These are phyloP conservation scores for Thalassaphorura encarpata DNA, from an alignment of 1,140 invertebrate species.

Conservation along the genomic window DNA sequence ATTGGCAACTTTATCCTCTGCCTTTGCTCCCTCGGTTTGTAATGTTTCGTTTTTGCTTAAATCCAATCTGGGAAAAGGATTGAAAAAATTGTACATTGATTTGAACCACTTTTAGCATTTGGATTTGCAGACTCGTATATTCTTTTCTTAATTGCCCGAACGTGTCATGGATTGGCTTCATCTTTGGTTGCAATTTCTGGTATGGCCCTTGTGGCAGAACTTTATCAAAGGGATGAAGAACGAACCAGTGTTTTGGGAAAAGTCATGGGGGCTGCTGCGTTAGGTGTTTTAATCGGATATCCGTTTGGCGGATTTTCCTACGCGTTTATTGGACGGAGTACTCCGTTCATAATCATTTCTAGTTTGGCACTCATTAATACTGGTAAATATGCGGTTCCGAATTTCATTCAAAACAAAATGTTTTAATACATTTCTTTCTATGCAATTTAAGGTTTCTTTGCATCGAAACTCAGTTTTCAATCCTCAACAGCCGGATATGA, in stretches of 20 bases:
- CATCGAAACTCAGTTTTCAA: no score
- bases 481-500: no score
- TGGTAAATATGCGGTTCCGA: slow-evolving; percentile 32
- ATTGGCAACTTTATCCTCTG: slow-evolving; percentile 70
- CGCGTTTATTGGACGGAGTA: slow-evolving; percentile 58
- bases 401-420: neutral
- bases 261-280: slow-evolving; percentile 64
- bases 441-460: no score
- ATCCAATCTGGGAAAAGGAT: slow-evolving; percentile 9
- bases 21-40: slow-evolving; percentile 66
- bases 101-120: slow-evolving; percentile 52
- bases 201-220: slow-evolving; percentile 44
- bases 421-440: no score
- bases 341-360: slow-evolving; percentile 60
- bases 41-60: slow-evolving; percentile 10
- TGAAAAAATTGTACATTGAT: no score
- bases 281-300: slow-evolving; percentile 68
- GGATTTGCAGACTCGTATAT: slow-evolving; percentile 66
- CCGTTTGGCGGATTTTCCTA: slow-evolving; percentile 66
- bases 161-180: slow-evolving; percentile 75
- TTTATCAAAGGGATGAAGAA: slow-evolving; percentile 47
- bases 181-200: slow-evolving; percentile 60
- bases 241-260: slow-evolving; percentile 62
- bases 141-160: slow-evolving; percentile 63
- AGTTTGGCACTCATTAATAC: slow-evolving; percentile 45